A percentile compares a stretch with the other conserved stretches of the same genome.
phyloP scores from a whole-genome alignment of 2,888 invertebrate genomes.

The Megamerina dolium region DNA sequence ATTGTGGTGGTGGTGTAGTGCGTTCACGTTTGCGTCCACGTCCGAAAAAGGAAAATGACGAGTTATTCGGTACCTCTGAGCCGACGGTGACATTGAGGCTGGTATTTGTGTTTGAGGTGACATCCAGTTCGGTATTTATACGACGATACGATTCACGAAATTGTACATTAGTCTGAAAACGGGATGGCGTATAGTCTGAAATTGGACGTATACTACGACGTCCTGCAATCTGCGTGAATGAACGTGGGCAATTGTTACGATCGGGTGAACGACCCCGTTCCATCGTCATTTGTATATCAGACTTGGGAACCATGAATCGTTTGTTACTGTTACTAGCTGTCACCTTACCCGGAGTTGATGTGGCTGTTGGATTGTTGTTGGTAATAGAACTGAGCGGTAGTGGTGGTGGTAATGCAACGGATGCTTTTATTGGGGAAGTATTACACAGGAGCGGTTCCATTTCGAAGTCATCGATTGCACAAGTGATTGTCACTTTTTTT shows the following conservation, averaged over 20 bases:
- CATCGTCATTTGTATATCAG: conserved; percentile 28
- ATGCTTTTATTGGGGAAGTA: conserved; percentile 26
- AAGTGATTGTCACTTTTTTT: conserved; percentile 10
- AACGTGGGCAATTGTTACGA: conserved; percentile 25
- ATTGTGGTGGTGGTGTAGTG: conserved; percentile 32
- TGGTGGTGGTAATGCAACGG: neutral
- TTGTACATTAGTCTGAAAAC: conserved; percentile 29
- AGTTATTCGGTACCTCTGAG: conserved; percentile 43
- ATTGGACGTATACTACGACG: conserved; percentile 40
- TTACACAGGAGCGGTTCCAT: conserved; percentile 35
- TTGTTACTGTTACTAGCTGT: conserved; percentile 9
- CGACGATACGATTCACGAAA: conserved; percentile 38
- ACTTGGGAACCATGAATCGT: conserved; percentile 15
- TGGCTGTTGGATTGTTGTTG: conserved; percentile 28
- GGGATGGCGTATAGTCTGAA: conserved; percentile 31
- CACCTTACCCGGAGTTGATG: conserved; percentile 40
- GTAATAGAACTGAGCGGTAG: conserved; percentile 2
- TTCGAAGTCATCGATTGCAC: conserved; percentile 31
- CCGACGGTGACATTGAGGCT: conserved; percentile 48
- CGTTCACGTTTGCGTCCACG: conserved; percentile 45
- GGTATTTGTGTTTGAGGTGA: conserved; percentile 34
- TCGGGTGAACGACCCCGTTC: conserved; percentile 28
- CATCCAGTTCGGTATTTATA: conserved; percentile 41
- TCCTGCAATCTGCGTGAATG: conserved; percentile 40
- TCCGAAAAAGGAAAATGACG: conserved; percentile 42